Percentiles rank a stretch among this genome's conserved stretches.
phyloP scores from a whole-genome alignment of 2,113 vertebrate species.

The Sprattus sprattus region DNA sequence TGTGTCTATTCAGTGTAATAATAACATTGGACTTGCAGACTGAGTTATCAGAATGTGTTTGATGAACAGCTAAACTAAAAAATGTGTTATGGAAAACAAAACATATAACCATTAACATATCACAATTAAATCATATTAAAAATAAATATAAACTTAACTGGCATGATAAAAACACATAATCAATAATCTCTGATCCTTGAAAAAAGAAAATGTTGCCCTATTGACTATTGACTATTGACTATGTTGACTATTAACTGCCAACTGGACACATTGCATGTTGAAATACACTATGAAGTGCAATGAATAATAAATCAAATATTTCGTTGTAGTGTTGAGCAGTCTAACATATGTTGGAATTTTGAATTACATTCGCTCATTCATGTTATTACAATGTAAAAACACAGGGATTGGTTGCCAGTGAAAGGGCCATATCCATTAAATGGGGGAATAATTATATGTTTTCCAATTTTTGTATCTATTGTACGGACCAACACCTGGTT shows the following conservation, averaged over 20 bases:
- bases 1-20: neutral
- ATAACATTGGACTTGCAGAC: neutral
- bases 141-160: neutral
- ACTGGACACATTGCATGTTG: too few relatives aligned
- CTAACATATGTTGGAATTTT: neutral
- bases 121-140: neutral
- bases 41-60: neutral
- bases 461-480: neutral
- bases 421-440: neutral
- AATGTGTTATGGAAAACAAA: too few relatives aligned
- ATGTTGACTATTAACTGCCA: too few relatives aligned
- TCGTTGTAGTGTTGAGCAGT: neutral
- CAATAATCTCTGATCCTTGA: neutral
- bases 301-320: too few relatives aligned
- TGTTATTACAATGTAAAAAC: neutral
- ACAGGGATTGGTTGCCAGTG: neutral
- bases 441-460: neutral
- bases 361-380: neutral
- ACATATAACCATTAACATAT: neutral
- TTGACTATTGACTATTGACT: too few relatives aligned
- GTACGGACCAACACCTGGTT: neutral
- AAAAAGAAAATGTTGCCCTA: neutral
- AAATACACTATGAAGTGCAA: too few relatives aligned
- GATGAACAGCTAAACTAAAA: too few relatives aligned
- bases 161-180: too few relatives aligned